Base-by-base conservation (phyloP, 2,888 invertebrate species). In the Venusia cambrica region DNA sequence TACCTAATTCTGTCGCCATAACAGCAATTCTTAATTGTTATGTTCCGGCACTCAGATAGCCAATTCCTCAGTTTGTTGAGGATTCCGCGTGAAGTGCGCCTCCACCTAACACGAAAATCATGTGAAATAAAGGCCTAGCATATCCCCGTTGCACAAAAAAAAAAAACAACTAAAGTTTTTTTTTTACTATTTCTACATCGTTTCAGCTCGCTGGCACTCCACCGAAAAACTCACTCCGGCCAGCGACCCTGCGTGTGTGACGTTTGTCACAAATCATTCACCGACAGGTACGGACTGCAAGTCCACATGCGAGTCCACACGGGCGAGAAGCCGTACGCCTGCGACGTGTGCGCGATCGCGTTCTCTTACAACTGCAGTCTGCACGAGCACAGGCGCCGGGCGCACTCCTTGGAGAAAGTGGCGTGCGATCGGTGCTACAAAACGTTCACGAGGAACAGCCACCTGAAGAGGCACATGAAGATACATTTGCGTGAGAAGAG, bases 271-370 rank as follows among this genome's bases (percentile, higher is more conserved):
- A 8, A 9, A 14, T 25, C 25, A 2, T 25, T 25, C n/a, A 25
- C 25, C 3, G 25, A 25, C 15, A 25, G 15, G 14, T 25, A 25
- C n/a, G 9, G 25, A 3, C 15, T 25, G 9, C 25, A 25, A n/a
- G 15, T 15, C 5, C 25, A 25, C 9, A 25, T 9, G 0, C 13
- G 25, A 1, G 25, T 25, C 1, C 37, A 37, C 20, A 37, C 37
- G 1, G 30, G 30, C 1, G 37, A 37, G 5, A 30, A 30, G 16
- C 37, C 37, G 1, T 37, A 27, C 10, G 21, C 16, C 1, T 37
- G 37, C 17, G n/a, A 9, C 4, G 27, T 6, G 2, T 38, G 37
- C 16, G 14, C 10, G n/a, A 31, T 27, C 5, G 16, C 18, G 0
- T 38, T 32, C 17, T 21, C 31, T 2, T 31, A 38, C 2, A 14